Evolutionary conservation across 2,113 vertebrate genomes (phyloP).

Genomic region (cattle (Bos taurus)): ARS-UCD2.0 NC_037352.1:16285501-16286000

Average conservation of each 20-base stretch:
- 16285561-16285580: neutral
- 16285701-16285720: neutral
- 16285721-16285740: neutral
- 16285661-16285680: neutral
- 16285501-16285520: neutral
- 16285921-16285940: slow-evolving; percentile 81
- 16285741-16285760: neutral
- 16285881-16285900: slow-evolving; percentile 38
- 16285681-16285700: neutral
- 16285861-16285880: slow-evolving; percentile 60
- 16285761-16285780: slow-evolving; percentile 53
- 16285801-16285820: slow-evolving; percentile 77
- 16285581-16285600: neutral
- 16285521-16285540: slow-evolving; percentile 4
- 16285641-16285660: neutral
- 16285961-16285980: slow-evolving; percentile 78
- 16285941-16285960: slow-evolving; percentile 85
- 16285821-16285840: slow-evolving; percentile 51
- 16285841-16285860: slow-evolving; percentile 63
- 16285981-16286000: slow-evolving; percentile 82
- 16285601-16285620: neutral
- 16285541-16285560: neutral
- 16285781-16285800: slow-evolving; percentile 77
- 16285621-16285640: neutral
- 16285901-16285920: slow-evolving; percentile 75